Base-by-base conservation (phyloP, 2,113 vertebrate genomes). In the Chaetorhynchus papuensis region DNA sequence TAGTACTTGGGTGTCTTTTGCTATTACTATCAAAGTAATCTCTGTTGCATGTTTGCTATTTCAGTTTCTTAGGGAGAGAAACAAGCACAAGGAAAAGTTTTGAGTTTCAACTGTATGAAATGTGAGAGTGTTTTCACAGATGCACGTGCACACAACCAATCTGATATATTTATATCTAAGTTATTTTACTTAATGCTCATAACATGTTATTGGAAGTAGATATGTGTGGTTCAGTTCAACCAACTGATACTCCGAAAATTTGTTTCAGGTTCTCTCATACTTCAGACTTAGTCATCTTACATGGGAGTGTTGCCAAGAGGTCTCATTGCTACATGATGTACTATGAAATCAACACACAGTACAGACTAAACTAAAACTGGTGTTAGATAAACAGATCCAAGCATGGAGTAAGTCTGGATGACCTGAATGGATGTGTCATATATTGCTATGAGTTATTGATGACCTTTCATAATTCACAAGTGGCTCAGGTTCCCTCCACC, bases 361-460 rank as follows among this genome's bases (percentile, higher is more conserved):
- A 86, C 76, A 96, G 94, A 94, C 94, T 97, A 96, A 97, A 95
- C 93, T 93, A 93, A 96, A 96, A 94, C 92, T 89, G 83, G 93
- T 96, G 96, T 93, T 96, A 93, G 92, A 90, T 95, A 96, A 97
- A 96, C 96, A 96, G 93, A 96, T 84, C 82, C 83, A 92, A 96
- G 92, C 83, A 45, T 86, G 44, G 64, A 96, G 44, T 90, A 94
- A 92, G 90, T 81, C 80, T 95, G 87, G 89, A 89, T 91, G 95
- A 95, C 96, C 95, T 90, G 96, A 95, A 86, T 94, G 88, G 44
- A 95, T 92, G 60, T 95, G 90, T 94, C 94, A 89, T 74, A 93
- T 93, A 89, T 75, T 90, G 92, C 85, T 93, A 56, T 88, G 94
- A 96, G 92, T 97, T 97, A 97, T 84, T 94, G 93, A 95, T 93